These are phyloP conservation scores for Carassius auratus DNA, from an alignment of 2,113 vertebrate genomes.

Conservation along the genomic window DNA sequence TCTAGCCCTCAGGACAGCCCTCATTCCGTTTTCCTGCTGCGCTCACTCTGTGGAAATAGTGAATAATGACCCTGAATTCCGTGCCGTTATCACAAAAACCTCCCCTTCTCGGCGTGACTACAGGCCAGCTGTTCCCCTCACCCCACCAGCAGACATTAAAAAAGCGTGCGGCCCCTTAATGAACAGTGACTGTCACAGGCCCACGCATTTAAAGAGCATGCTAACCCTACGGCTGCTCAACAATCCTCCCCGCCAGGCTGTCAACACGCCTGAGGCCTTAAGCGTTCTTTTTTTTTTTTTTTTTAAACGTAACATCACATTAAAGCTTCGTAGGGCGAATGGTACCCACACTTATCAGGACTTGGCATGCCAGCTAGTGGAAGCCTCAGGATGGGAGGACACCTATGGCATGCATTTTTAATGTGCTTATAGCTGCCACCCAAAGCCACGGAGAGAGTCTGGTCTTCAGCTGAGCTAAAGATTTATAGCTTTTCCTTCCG, in stretches of 20 bases:
- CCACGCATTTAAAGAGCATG: neutral
- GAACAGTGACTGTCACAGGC: conserved; percentile 16
- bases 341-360: conserved; percentile 50
- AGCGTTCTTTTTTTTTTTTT: conserved; percentile 65
- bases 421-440: conserved; percentile 37
- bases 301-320: conserved; percentile 59
- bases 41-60: conserved; percentile 43
- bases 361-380: conserved; percentile 27
- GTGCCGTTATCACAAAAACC: conserved; percentile 53
- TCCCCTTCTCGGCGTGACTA: conserved; percentile 47
- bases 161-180: conserved; percentile 28
- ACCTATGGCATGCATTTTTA: conserved; percentile 57
- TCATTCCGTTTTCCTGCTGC: neutral
- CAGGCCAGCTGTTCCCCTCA: conserved; percentile 51
- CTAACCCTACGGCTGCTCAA: conserved; percentile 22
- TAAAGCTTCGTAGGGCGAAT: conserved; percentile 50
- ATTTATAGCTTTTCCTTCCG: conserved; percentile 32
- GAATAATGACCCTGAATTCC: conserved; percentile 54
- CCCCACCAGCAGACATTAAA: conserved; percentile 50
- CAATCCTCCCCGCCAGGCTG: conserved; percentile 26
- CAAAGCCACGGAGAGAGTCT: conserved; percentile 31
- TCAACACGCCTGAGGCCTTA: conserved; percentile 58
- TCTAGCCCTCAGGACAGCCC: conserved; percentile 11
- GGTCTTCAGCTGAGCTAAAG: conserved; percentile 19
- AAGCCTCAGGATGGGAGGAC: conserved; percentile 39